These are phyloP conservation scores for Chelon labrosus DNA, from an alignment of 2,797 vertebrate species.

Conservation along the genomic window DNA sequence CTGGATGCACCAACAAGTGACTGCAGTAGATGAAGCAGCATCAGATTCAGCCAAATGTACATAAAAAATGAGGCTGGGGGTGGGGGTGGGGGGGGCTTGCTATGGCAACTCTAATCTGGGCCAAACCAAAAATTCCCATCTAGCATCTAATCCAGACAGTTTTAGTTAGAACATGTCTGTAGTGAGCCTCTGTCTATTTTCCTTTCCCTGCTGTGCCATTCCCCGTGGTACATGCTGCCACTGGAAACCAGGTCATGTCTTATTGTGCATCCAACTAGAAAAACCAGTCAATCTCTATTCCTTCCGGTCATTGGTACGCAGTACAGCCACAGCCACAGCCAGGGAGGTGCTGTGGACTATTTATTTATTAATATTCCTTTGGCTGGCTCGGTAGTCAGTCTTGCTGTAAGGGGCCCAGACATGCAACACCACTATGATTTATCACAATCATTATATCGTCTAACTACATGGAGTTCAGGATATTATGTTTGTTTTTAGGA, in stretches of 20 bases:
- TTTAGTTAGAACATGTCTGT: slow-evolving; percentile 30
- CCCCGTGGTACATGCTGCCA: slow-evolving; percentile 34
- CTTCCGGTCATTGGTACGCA: slow-evolving; percentile 71
- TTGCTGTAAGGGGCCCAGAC: background rate
- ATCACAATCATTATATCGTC: background rate
- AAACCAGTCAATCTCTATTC: slow-evolving; percentile 72
- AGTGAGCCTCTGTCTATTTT: slow-evolving; percentile 13
- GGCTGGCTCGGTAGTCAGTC: slow-evolving; percentile 6
- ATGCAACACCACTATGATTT: background rate
- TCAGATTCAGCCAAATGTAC: slow-evolving; percentile 11
- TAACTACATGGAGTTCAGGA: background rate
- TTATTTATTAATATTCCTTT: slow-evolving; percentile 61
- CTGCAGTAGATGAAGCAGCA: slow-evolving; percentile 17
- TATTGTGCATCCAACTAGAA: slow-evolving; percentile 75
- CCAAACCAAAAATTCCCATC: slow-evolving; percentile 50
- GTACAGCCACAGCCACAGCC: slow-evolving; percentile 30
- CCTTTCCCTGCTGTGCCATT: slow-evolving; percentile 23
- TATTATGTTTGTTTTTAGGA: background rate
- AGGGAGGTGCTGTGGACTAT: slow-evolving; percentile 19
- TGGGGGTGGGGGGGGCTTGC: background rate
- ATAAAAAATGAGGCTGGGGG: slow-evolving; percentile 29
- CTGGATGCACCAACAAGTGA: background rate
- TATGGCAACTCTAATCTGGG: slow-evolving; percentile 59
- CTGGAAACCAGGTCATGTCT: slow-evolving; percentile 64
- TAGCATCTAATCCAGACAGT: slow-evolving; percentile 61